Evolutionary conservation across 2,113 vertebrate genomes (phyloP), one percentile per base, ranked within the genome.

Genomic region (Gila orcuttii): DNA sequence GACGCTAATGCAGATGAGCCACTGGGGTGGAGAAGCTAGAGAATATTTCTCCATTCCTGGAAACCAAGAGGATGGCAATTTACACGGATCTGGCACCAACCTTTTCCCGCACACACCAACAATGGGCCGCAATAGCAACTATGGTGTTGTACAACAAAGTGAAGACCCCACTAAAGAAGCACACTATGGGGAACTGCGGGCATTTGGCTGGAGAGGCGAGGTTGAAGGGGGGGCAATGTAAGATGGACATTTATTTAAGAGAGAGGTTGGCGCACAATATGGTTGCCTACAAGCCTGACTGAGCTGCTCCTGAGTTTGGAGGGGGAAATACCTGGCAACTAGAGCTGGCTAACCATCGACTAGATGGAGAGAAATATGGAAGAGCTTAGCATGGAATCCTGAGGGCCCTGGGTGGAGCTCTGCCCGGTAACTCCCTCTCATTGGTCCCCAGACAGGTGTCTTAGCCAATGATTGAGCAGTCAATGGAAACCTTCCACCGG

Each of bases 1-100:
- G 45, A 59, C 33, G 33, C 42, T 88, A 86, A 88, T 86, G 87
- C 71, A 73, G 81, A 84, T 88, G 87, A 88, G 80, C 39, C 85
- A 42, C 64, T 82, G 45, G 80, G 62, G 80, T 82, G 80, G 62
- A 82, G 64, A 82, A 82, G 25, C 80, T 64, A 69, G 80, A 68
- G 64, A 69, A 82, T 45, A 69, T 69, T 82, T 66, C 64, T 28
- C 64, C 45, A 5, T 82, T 64, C 64, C 62, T 68, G 19, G 47
- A 71, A 57, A 73, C 47, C 47, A 57, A 23, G 47, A 39, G 23
- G 81, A 83, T 55, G 50, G 33, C 81, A 73, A 73, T 25, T 73
- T 83, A 73, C 12, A 73, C 66, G 5, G 19, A 39, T 73, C 68
- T 83, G 50, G 68, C 47, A 59, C 12, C 23, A 33, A 3, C 25